Evolutionary conservation across 2,888 invertebrate species (phyloP).

Genomic region (Ichneumoninae sp.): DNA sequence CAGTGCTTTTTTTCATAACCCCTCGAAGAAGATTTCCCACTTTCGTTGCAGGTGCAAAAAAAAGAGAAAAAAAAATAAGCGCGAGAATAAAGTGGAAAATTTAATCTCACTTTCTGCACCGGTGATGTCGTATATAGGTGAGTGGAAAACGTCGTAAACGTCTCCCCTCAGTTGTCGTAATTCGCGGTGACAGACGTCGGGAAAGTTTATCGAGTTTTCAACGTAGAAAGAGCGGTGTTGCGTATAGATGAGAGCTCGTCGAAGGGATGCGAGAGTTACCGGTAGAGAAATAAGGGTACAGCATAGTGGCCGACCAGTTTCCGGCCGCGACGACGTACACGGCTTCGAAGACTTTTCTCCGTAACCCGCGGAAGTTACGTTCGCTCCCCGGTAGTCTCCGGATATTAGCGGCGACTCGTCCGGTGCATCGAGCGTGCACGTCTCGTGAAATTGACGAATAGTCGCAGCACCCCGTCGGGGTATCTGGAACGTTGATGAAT

Average conservation of each 20-base stretch:
- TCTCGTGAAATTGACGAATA: conserved; percentile 78
- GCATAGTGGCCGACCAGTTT: conserved; percentile 58
- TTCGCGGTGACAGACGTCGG: conserved; percentile 59
- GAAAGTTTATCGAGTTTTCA: conserved; percentile 64
- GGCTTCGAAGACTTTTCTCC: conserved; percentile 56
- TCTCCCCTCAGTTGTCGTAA: conserved; percentile 38
- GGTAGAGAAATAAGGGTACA: conserved; percentile 16
- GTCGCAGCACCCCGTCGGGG: conserved; percentile 65
- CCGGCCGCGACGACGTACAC: conserved; percentile 49
- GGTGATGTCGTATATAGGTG: conserved; percentile 2
- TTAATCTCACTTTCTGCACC: conserved; percentile 9
- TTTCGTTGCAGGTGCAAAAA: background rate
- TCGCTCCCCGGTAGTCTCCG: conserved; percentile 65
- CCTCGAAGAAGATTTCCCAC: background rate
- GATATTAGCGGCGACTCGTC: conserved; percentile 72
- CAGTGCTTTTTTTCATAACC: background rate
- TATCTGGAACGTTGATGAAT: conserved; percentile 75
- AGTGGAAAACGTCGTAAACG: conserved; percentile 44
- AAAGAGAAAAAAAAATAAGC: background rate
- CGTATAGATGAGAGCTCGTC: conserved; percentile 17
- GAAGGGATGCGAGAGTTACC: conserved; percentile 14
- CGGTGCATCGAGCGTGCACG: conserved; percentile 71
- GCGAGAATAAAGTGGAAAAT: conserved; percentile 9
- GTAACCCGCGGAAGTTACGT: conserved; percentile 52
- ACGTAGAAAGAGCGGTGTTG: conserved; percentile 14